Base-by-base conservation (phyloP, 2,888 invertebrate species). In the Ophion ellenae region DNA sequence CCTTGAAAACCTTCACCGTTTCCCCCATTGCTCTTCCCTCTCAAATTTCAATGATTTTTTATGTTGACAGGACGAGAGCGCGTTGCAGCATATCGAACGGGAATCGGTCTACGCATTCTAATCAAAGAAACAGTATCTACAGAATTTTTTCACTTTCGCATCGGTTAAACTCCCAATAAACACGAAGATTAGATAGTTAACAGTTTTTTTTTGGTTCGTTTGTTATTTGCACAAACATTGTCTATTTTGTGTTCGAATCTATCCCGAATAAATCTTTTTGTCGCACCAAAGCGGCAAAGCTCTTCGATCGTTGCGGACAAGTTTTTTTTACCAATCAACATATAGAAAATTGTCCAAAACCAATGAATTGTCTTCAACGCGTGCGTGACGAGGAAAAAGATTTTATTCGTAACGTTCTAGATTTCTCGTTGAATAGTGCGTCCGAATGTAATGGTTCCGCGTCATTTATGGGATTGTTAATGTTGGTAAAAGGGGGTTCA, bases 41-140 rank as follows among this genome's bases (percentile, higher is more conserved):
- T 77, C 40, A 66, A 63, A 76, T 77, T 70, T 87, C 59, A 77
- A 79, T 66, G 11, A 84, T 71, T 79, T 80, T 83, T 84, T 85
- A 83, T 86, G 83, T 87, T 84, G 45, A 78, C 87, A 86, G 88
- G 84, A 79, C 36, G 70, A 32, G 63, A 66, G 69, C 40, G 67
- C 69, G 70, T 83, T 77, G 84, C 76, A 28, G n/a, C 20, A 66
- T 61, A 59, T 66, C 40, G 53, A 81, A 32, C 74, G 76, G 40
- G 71, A 84, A n/a, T 61, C 11, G 17, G 17, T 10, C 57, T 75
- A 70, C 45, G 40, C 71, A 59, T 63, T 78, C 53, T 81, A 77
- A 86, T 87, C 83, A 85, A 87, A 87, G 84, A 83, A 88, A 85
- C 77, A 78, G 64, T 63, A 14, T 6, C 7, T 63, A 80, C 28